Base-by-base conservation (phyloP, 2,888 invertebrate genomes). In the Lepidonotus clava region DNA sequence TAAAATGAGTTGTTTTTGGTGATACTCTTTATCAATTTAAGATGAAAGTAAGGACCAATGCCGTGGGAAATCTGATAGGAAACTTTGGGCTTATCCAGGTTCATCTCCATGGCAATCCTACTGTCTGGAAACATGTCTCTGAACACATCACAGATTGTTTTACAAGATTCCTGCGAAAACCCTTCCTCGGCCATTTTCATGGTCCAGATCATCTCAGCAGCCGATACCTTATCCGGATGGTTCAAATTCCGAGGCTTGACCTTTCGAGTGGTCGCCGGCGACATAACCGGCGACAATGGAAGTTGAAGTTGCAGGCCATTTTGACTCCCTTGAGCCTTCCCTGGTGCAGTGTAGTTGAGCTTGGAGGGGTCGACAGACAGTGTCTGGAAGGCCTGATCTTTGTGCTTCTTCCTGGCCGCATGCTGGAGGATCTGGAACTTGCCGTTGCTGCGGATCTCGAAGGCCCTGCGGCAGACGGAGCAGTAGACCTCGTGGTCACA, bases 401-500 rank as follows among this genome's bases (percentile, higher is more conserved):
- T 61, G 24, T 61, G 61, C 4, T 61, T 61, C 61, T 61, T 61
- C 61, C 61, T 61, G 2, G 61, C 61, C 28, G 61, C 61, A 14
- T 61, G 61, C 24, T 61, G 61, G 28, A 61, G 24, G 24, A 61
- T 61, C 61, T 61, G 61, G 14, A 61, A 61, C 24, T 61, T 61
- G 28, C 61, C 61, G 14, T 61, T 61, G 24, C 14, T 61, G 4
- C 24, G 21, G 24, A 61, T 61, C 61, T 61, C 61, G 5, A 61
- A 28, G 61, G 11, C 28, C 28, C 24, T 24, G 24, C 28, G 11
- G 28, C 61, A 61, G 28, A 61, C 61, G 24, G 21, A n/a, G 24
- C 61, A 61, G 24, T 61, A 61, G 61, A 61, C 61, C 61, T 61
- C 61, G 24, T 61, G 61, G 61, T 61, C 61, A 24, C 61, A 61